A percentile compares a stretch with the other conserved stretches of the same genome.
These are phyloP conservation scores for Coenonympha arcania DNA, from an alignment of 2,888 invertebrate genomes.

Conservation along the genomic window DNA sequence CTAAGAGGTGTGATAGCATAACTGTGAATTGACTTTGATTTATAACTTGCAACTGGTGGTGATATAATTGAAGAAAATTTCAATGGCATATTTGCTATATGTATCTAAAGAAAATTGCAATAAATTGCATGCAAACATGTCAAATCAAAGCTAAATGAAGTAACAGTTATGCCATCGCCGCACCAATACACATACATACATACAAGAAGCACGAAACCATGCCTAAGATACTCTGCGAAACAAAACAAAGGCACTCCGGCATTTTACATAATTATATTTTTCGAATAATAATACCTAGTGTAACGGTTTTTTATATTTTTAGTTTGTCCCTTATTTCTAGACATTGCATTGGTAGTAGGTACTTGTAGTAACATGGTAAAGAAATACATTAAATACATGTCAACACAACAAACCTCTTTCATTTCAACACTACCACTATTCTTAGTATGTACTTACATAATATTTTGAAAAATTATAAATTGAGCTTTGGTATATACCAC, in stretches of 20 bases:
- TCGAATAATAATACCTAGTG: conserved; percentile 41
- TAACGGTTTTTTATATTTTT: conserved; percentile 45
- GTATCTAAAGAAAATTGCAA: too few species aligned
- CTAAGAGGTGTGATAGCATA: too few species aligned
- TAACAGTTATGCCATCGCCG: too few species aligned
- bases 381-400: conserved; percentile 70
- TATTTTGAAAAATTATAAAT: background rate
- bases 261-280: conserved; percentile 41
- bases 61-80: too few species aligned
- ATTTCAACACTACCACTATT: conserved; percentile 49
- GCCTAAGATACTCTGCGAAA: conserved; percentile 35
- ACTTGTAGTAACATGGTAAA: conserved; percentile 64
- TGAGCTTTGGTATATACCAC: too few species aligned
- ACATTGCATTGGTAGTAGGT: conserved; percentile 61
- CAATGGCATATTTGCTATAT: too few species aligned
- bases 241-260: conserved; percentile 51
- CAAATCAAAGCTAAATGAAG: too few species aligned
- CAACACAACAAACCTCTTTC: conserved; percentile 70
- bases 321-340: conserved; percentile 41
- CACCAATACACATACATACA: conserved; percentile 10
- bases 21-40: too few species aligned
- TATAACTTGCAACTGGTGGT: too few species aligned
- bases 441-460: conserved; percentile 2
- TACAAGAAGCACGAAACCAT: conserved; percentile 32
- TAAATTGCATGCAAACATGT: too few species aligned